A percentile compares a stretch with the other conserved stretches of the same genome.
Conservation (phyloP, 2,113 vertebrate genomes). For the Cromileptes altivelis region DNA sequence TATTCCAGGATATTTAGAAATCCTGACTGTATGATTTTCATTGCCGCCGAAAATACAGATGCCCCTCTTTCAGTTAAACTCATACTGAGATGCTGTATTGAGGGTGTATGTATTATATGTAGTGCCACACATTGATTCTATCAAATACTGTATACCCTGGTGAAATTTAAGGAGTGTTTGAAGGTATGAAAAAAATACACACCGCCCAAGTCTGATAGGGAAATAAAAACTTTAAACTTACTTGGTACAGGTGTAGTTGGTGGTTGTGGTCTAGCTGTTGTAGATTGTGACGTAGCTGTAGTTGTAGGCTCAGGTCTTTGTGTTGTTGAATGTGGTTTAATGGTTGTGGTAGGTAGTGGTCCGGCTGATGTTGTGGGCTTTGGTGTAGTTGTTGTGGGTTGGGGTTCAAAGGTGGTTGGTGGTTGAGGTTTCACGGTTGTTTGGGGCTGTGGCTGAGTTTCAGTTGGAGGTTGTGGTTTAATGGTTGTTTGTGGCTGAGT, state of each 20-base stretch:
- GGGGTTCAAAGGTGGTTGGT: neutral
- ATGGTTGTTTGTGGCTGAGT: too few species aligned
- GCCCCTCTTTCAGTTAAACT: too few species aligned
- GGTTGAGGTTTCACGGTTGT: neutral
- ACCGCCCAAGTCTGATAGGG: too few species aligned
- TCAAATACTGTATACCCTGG: too few species aligned
- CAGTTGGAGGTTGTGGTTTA: neutral
- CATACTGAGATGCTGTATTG: too few species aligned
- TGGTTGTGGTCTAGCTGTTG: conserved; percentile 16
- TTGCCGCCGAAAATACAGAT: too few species aligned
- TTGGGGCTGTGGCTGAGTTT: neutral
- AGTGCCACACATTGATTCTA: too few species aligned
- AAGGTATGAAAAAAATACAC: too few species aligned
- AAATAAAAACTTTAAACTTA: conserved; percentile 36
- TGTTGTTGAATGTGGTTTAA: neutral
- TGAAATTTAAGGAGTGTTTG: too few species aligned
- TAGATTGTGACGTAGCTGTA: neutral
- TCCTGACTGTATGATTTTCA: too few species aligned
- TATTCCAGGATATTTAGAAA: too few species aligned
- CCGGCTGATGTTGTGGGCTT: neutral
- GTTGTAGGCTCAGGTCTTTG: neutral
- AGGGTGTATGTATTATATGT: too few species aligned
- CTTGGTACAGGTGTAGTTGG: conserved; percentile 32
- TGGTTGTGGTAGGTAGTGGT: neutral
- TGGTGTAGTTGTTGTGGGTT: neutral